Base-by-base conservation (phyloP, 2,888 invertebrate species). In the Macropis europaea region DNA sequence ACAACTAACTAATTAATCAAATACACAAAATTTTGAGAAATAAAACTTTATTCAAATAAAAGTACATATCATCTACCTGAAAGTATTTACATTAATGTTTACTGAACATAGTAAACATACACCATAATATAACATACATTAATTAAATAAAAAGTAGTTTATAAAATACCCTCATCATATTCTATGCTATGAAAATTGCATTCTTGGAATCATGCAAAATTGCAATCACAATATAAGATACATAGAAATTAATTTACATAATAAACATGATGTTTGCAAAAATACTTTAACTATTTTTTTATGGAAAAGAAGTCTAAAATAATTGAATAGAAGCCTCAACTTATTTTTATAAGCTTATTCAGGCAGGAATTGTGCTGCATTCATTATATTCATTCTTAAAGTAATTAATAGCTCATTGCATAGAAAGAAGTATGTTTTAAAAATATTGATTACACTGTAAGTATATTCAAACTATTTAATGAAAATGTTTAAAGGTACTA, bases 11-110 rank as follows among this genome's bases (percentile, higher is more conserved):
- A 64, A 69, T 47, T 50, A 75, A 75, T 74, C 24, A 69, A 69
- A 54, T 73, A 73, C 63, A 76, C 73, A 50, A 56, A 38, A 78
- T 50, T 63, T 60, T 47, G 22, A 32, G 40, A 59, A 69, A 57
- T n/a, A 73, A 75, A 73, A 61, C 53, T 75, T 81, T 61, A 80
- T 75, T 81, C 17, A 50, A 56, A 38, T n/a, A 64, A 71, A 59
- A 48, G 40, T 81, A 78, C 78, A 76, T 64, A 47, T 22, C 47
- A 53, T 48, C 32, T 38, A 54, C 22, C 34, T 62, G 52, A 53
- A 56, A 24, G 34, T 74, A 56, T 38, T 73, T 68, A 73, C 48
- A 63, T 53, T 22, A 47, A 66, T 32, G 26, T 34, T 73, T 63
- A 60, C 30, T 71, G 53, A 15, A 34, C n/a, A n/a, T n/a, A n/a